phyloP scores from a whole-genome alignment of 2,797 vertebrate genomes.

The Falco novaeseelandiae region DNA sequence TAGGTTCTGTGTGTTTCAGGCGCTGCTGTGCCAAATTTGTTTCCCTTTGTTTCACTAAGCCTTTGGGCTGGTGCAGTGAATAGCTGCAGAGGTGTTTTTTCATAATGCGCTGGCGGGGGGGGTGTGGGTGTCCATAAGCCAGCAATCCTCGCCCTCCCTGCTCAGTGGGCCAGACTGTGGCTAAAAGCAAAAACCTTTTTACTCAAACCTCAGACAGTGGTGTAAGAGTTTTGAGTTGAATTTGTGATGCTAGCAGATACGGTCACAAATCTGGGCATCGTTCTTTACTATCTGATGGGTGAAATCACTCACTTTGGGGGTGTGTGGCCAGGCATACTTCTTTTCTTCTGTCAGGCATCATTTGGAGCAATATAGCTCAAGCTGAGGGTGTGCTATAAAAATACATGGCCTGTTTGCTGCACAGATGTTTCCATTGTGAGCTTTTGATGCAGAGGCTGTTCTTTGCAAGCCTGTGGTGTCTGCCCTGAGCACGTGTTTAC shows the following conservation, averaged over 20 bases:
- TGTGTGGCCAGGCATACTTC: neutral
- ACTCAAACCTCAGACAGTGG: neutral
- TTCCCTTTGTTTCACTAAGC: constrained; percentile 48
- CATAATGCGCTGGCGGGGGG: neutral
- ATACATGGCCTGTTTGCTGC: neutral
- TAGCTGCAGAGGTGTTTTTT: constrained; percentile 41
- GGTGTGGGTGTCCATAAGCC: neutral
- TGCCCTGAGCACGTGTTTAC: neutral
- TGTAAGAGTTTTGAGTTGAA: neutral
- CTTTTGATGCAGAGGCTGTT: neutral
- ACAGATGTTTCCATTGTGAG: neutral
- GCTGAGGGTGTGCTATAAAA: neutral
- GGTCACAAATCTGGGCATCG: accelerated
- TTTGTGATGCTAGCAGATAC: neutral
- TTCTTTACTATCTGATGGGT: neutral
- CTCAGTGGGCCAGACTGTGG: neutral
- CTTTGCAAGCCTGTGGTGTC: neutral
- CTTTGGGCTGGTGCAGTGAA: constrained; percentile 19
- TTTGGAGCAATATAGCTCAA: neutral
- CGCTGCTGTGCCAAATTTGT: neutral
- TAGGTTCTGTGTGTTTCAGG: neutral
- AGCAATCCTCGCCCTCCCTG: neutral
- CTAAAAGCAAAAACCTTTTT: neutral
- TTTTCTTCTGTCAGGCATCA: neutral
- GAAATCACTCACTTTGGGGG: neutral